phyloP scores from a whole-genome alignment of 2,888 invertebrate genomes.

The Trachelus troglodyta region DNA sequence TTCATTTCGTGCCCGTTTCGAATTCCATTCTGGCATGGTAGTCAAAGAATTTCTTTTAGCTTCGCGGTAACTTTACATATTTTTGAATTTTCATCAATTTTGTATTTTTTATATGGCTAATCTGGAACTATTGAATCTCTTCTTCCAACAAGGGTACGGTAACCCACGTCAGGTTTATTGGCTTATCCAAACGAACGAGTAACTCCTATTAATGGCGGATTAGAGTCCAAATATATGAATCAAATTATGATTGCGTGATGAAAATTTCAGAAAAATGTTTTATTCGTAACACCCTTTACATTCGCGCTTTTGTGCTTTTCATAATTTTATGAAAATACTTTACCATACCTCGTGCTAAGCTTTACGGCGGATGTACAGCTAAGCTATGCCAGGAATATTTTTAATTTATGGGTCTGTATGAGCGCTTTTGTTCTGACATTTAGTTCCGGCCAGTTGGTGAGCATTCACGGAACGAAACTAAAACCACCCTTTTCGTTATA shows the following conservation, averaged over 20 bases:
- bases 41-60: not conserved
- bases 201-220: no score
- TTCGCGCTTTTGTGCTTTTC: no score
- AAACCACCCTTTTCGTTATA: not conserved
- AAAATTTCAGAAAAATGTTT: no score
- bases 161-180: no score
- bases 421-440: constrained; percentile 36
- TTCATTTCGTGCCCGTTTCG: not conserved
- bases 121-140: not conserved
- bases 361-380: not conserved
- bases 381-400: constrained; percentile 29
- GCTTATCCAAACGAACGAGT: no score
- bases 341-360: no score
- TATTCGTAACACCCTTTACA: no score
- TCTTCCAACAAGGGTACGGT: not conserved
- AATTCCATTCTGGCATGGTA: not conserved
- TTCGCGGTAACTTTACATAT: not conserved
- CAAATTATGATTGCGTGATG: no score
- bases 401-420: constrained; percentile 37
- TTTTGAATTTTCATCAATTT: not conserved
- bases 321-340: no score
- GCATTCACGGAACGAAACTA: constrained; percentile 40
- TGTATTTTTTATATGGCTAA: not conserved
- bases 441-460: constrained; percentile 52
- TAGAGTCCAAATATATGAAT: no score